Conservation (phyloP, 2,888 invertebrate genomes). For the Apodemia mormo region DNA sequence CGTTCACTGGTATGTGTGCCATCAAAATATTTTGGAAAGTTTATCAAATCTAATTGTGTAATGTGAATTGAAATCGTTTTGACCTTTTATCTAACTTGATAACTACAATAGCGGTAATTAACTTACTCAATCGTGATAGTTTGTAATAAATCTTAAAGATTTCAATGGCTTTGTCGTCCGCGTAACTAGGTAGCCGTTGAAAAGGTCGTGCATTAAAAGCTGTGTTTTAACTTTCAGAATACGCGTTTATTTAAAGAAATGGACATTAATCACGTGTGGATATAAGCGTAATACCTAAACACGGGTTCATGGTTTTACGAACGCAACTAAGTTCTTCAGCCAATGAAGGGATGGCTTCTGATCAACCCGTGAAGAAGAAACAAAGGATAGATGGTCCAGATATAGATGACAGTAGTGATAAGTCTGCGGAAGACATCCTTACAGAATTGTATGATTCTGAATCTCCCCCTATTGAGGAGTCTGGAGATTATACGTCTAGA, state of each 20-base stretch:
- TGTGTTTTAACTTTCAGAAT: constrained; percentile 66
- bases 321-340: constrained; percentile 78
- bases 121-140: constrained; percentile 5
- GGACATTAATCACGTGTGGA: constrained; percentile 12
- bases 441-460: constrained; percentile 68
- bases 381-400: constrained; percentile 86
- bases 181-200: constrained; percentile 80
- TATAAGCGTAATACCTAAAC: constrained; percentile 33
- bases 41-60: constrained; percentile 47
- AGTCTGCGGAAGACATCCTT: constrained; percentile 75
- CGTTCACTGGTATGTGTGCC: constrained; percentile 77
- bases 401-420: constrained; percentile 78
- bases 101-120: constrained; percentile 10
- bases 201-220: constrained; percentile 79
- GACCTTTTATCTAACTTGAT: constrained; percentile 8
- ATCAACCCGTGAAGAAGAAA: constrained; percentile 93
- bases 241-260: constrained; percentile 22
- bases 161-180: constrained; percentile 72
- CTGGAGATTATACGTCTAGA: constrained; percentile 64
- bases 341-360: constrained; percentile 86
- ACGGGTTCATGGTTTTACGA: constrained; percentile 84
- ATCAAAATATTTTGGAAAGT: constrained; percentile 83
- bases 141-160: constrained; percentile 36
- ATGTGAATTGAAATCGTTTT: constrained; percentile 16
- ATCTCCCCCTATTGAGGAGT: constrained; percentile 65